These are phyloP conservation scores for Smittia aterrima DNA, from an alignment of 2,888 invertebrate genomes.

Conservation along the genomic window DNA sequence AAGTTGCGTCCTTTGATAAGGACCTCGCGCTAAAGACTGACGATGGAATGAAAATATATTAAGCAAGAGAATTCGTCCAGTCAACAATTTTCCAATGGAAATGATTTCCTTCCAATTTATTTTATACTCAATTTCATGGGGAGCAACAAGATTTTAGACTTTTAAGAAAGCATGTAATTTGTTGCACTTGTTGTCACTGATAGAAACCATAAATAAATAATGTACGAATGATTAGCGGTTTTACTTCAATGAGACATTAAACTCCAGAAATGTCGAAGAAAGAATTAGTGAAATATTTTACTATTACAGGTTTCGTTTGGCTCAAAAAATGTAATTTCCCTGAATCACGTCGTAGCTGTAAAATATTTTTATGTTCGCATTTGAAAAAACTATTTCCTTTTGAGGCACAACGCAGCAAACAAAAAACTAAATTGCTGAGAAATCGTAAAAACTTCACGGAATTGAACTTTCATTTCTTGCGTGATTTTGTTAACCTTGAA, in stretches of 20 bases:
- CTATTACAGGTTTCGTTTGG: background rate
- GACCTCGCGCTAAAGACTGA: background rate
- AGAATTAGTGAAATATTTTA: no score
- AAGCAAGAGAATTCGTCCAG: background rate
- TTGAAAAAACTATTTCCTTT: background rate
- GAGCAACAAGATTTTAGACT: background rate
- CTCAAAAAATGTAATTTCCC: background rate
- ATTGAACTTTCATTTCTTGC: no score
- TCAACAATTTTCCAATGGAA: constrained; percentile 5
- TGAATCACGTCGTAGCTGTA: background rate
- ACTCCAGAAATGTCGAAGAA: no score
- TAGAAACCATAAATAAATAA: no score
- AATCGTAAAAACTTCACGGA: background rate
- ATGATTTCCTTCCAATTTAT: background rate
- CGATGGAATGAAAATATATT: background rate
- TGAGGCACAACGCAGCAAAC: background rate
- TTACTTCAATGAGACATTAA: no score
- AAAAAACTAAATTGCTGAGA: background rate
- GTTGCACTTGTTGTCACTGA: background rate
- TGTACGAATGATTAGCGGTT: no score
- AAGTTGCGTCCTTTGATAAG: background rate
- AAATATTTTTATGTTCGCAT: background rate
- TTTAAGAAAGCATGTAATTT: background rate
- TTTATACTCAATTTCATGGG: background rate
- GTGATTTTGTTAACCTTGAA: no score